Evolutionary conservation across 2,113 vertebrate species (phyloP).

Genomic region (Neolamprologus tretocephalus): DNA sequence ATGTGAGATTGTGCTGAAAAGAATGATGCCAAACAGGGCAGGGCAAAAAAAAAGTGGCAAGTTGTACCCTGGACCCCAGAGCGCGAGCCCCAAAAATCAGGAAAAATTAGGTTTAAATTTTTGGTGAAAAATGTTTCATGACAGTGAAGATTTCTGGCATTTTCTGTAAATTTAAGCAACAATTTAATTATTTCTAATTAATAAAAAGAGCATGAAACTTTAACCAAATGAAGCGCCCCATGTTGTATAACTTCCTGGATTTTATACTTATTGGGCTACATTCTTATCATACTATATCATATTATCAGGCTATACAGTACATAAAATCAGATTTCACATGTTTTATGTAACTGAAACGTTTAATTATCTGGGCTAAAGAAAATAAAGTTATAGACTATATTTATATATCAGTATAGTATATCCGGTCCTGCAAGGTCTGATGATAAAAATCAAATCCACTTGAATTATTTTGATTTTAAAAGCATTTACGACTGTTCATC

Average conservation of each 20-base stretch:
- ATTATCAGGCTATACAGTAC: not conserved
- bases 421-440: not conserved
- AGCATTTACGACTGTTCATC: not conserved
- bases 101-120: not conserved
- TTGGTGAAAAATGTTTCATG: not conserved
- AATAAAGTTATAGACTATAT: not conserved
- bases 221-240: not conserved
- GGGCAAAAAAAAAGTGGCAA: not conserved
- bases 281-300: not conserved
- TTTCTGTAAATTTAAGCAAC: not conserved
- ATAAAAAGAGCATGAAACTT: not conserved
- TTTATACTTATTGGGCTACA: not conserved
- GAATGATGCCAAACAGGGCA: not conserved
- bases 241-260: not conserved
- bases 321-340: not conserved
- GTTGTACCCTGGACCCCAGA: not conserved
- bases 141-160: not conserved
- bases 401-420: not conserved
- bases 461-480: not conserved
- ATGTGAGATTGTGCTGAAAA: not conserved
- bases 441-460: not conserved
- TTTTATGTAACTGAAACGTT: not conserved
- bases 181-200: not conserved
- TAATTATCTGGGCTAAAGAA: not conserved
- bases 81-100: fast-evolving